phyloP scores from a whole-genome alignment of 1,140 invertebrate species.

The Trissolcus basalis region DNA sequence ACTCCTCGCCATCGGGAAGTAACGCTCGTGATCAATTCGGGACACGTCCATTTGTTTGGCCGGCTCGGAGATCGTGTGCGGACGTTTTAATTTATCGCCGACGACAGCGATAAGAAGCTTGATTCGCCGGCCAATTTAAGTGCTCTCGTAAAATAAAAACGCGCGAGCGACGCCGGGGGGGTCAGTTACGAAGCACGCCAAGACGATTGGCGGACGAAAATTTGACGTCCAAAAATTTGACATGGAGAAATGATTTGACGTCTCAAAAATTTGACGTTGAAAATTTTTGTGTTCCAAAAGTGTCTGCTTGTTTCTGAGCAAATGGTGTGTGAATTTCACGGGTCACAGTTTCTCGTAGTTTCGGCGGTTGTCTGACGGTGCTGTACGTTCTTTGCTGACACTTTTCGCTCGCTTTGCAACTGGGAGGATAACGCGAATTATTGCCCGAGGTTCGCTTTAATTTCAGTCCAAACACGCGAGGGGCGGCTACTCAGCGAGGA shows the following conservation, averaged over 20 bases:
- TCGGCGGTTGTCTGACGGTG: not conserved
- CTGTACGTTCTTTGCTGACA: not conserved
- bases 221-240: no score
- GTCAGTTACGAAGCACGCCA: no score
- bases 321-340: slow-evolving; percentile 28
- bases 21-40: slow-evolving; percentile 11
- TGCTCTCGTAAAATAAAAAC: slow-evolving; percentile 20
- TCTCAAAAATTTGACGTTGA: slow-evolving; percentile 19
- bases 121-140: slow-evolving; percentile 15
- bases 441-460: slow-evolving; percentile 11
- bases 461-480: slow-evolving; percentile 9
- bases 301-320: not conserved
- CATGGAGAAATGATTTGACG: no score
- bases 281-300: slow-evolving; percentile 15
- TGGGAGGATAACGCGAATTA: slow-evolving; percentile 7
- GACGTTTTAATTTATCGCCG: slow-evolving; percentile 4
- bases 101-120: slow-evolving; percentile 3
- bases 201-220: no score
- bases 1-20: slow-evolving; percentile 1
- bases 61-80: not conserved
- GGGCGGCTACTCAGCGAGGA: slow-evolving; percentile 8
- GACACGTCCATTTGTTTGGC: slow-evolving; percentile 18
- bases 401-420: slow-evolving; percentile 1
- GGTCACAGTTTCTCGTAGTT: not conserved
- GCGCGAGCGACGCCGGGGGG: slow-evolving; percentile 18